Base-by-base conservation (phyloP, 2,888 invertebrate species). In the Hemithea aestivaria region DNA sequence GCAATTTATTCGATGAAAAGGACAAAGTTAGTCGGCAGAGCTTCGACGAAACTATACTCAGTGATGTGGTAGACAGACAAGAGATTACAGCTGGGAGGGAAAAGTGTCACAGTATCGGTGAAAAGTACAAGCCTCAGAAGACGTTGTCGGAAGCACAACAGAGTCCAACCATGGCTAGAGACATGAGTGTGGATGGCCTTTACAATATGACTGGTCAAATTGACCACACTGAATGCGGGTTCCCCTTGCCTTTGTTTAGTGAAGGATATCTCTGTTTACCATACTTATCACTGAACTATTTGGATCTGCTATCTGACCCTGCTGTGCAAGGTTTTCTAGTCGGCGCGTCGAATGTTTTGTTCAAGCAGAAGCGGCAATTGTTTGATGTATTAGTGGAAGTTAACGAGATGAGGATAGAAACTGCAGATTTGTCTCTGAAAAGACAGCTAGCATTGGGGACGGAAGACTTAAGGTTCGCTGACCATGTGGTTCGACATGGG, bases 301-400 rank as follows among this genome's bases (percentile, higher is more conserved):
- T 98, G 84, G 99, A 99, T 82, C 85, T 97, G 38, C 81, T 99
- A 35, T 92, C 92, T 31, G 96, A 98, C 74, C 90, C 94, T 2
- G 94, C 95, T 56, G 96, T 98, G 5, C 87, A 93, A 45, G 94
- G 94, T 16, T 95, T 94, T 77, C 89, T 97, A 27, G 94, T 98
- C 40, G 99, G 99, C 23, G 98, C 98, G n/a, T 98, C 98, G 8
- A 99, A 99, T 87, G 94, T 97, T n/a, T 87, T 99, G 22, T 99
- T 99, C 72, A 96, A 96, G 71, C 98, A 98, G 73, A 97, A 97
- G 66, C 91, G 94, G 45, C 95, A 97, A 62, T 80, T 98, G 31
- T 94, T 96, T 46, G 99, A 99, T 79, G 96, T 97, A 9, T 80
- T 98, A 35, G 92, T 99, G 1, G 97, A 97, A 84, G 90, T 96